Conservation (phyloP, 1,140 invertebrate genomes). For the Atta cephalotes region DNA sequence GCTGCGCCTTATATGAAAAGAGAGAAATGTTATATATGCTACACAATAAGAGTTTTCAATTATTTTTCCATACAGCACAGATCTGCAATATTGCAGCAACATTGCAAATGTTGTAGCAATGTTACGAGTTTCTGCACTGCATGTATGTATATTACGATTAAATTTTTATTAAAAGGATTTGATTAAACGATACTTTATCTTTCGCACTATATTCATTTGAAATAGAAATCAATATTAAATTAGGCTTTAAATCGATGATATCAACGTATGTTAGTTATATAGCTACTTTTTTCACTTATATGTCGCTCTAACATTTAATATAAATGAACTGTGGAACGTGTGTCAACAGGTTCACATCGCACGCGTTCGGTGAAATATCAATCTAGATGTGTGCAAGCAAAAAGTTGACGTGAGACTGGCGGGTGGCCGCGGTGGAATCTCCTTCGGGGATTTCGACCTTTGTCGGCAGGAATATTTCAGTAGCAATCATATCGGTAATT, state of each 20-base stretch:
- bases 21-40: neutral
- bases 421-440: constrained; percentile 17
- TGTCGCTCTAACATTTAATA: neutral
- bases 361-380: constrained; percentile 30
- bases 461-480: constrained; percentile 85
- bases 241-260: neutral
- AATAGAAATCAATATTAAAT: neutral
- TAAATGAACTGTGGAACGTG: neutral
- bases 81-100: no score
- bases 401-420: constrained; percentile 15
- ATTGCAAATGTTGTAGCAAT: no score
- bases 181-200: neutral
- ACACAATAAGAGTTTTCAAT: neutral
- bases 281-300: neutral
- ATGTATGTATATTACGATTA: neutral
- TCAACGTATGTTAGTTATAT: neutral
- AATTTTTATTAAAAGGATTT: neutral
- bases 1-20: neutral
- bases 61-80: neutral
- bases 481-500: constrained; percentile 87
- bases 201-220: neutral
- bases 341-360: neutral
- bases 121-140: no score
- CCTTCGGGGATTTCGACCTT: constrained; percentile 74
- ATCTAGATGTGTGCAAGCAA: constrained; percentile 18